Evolutionary conservation across 2,113 vertebrate species (phyloP), one percentile per base, ranked within the genome.

Genomic region (Rhinolophus ferrumequinum): DNA sequence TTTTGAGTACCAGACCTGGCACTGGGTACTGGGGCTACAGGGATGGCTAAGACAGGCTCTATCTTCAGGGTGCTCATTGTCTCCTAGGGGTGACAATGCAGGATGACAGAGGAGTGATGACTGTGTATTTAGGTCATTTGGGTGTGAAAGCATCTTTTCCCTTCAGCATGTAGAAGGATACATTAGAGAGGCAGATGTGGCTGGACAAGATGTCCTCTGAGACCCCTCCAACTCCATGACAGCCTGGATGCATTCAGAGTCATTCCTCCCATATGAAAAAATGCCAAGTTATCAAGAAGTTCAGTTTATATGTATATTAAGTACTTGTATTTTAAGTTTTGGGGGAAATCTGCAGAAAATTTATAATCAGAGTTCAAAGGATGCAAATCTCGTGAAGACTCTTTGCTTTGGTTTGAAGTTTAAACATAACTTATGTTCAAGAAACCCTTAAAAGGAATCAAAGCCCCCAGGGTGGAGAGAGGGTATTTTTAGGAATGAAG

Each of bases 391-490:
- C 47, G 76, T 30, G 56, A 88, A 67, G 77, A 93, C 18, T 9
- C 64, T 80, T 87, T 86, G 56, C 66, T 91, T 95, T 83, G 76
- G 75, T 64, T 94, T 93, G 47, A 93, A 77, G 12, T 95, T 76
- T 77, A 92, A 88, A 52, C 21, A 15, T 93, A 84, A 67, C 19
- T 50, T 66, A 52, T 89, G 56, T 26, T 82, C 9, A 66, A 82
- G 50, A 3, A 85, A 92, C 38, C 5, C 26, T 56, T 77, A 47
- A 96, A 96, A 79, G 56, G 10, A 84, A 62, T 52, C 2, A 47
- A 90, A 15, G n/a, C 24, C 7, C 41, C 38, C 52, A 64, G 33
- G 6, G 44, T 79, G 22, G 22, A 58, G n/a, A 73, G 58, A 90
- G 5, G 5, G 56, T 72, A 19, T 60, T 92, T 90, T 22, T 75